phyloP scores from a whole-genome alignment of 1,140 invertebrate genomes.

The Danaus plexippus region DNA sequence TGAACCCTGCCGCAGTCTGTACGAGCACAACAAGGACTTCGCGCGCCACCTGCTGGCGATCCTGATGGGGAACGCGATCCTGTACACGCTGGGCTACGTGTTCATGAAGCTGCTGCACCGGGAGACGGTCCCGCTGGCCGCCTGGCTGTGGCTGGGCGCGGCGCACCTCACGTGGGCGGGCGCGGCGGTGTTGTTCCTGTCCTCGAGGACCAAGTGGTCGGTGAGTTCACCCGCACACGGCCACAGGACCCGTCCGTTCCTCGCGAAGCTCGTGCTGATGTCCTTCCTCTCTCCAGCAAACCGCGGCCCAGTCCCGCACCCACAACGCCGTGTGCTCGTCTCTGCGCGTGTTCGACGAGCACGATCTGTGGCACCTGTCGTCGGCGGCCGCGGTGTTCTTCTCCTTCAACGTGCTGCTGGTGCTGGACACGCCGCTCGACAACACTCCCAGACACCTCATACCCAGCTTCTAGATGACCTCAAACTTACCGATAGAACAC shows the following conservation, averaged over 20 bases:
- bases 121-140: conserved; percentile 77
- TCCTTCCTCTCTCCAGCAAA: conserved; percentile 66
- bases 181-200: conserved; percentile 83
- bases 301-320: conserved; percentile 84
- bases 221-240: conserved; percentile 52
- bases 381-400: conserved; percentile 90
- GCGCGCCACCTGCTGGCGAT: conserved; percentile 86
- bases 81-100: conserved; percentile 89
- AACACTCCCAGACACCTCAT: conserved; percentile 79
- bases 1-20: conserved; percentile 27
- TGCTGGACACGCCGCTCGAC: conserved; percentile 84
- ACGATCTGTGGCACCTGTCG: conserved; percentile 93
- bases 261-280: neutral
- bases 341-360: conserved; percentile 87
- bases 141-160: conserved; percentile 77
- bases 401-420: conserved; percentile 86
- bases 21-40: conserved; percentile 81
- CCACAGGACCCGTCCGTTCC: neutral
- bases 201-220: conserved; percentile 86
- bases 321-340: conserved; percentile 84
- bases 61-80: conserved; percentile 86
- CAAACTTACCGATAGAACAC: no score
- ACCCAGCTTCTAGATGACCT: conserved; percentile 78
- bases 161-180: conserved; percentile 78
- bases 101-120: conserved; percentile 84